Evolutionary conservation across 92 coral and sea anemone species (phyloP).

Genomic region (Parazoanthus atlanticus): DNA sequence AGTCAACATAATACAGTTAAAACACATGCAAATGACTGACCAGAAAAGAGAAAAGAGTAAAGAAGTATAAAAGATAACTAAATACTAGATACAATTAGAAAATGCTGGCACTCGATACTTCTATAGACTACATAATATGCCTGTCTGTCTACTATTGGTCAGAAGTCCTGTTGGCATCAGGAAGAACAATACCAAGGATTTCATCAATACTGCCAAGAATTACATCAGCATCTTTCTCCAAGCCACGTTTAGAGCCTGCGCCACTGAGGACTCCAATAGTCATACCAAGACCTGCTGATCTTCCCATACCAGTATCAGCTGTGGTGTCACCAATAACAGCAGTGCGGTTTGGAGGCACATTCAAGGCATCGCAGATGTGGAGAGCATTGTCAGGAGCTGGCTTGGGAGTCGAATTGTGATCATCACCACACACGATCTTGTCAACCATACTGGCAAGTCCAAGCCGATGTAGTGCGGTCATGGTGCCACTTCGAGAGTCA

Average conservation of each 20-base stretch:
- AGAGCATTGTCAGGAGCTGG: conserved; percentile 94
- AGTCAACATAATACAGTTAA: too few relatives aligned
- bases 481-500: conserved; percentile 87
- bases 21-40: too few relatives aligned
- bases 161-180: conserved; percentile 11
- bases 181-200: conserved; percentile 65
- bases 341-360: conserved; percentile 76
- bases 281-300: conserved; percentile 90
- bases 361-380: conserved; percentile 77
- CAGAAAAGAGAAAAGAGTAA: too few relatives aligned
- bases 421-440: conserved; percentile 89
- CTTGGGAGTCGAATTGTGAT: conserved; percentile 78
- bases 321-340: conserved; percentile 93
- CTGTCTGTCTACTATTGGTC: not conserved
- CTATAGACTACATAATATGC: too few relatives aligned
- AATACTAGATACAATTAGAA: too few relatives aligned
- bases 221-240: conserved; percentile 83
- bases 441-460: conserved; percentile 79
- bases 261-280: conserved; percentile 92
- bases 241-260: conserved; percentile 74
- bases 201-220: conserved; percentile 83
- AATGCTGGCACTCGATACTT: too few relatives aligned
- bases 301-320: conserved; percentile 93
- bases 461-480: conserved; percentile 83
- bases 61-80: too few relatives aligned